Conservation (phyloP, 2,888 invertebrate genomes). For the Zeuzera pyrina region DNA sequence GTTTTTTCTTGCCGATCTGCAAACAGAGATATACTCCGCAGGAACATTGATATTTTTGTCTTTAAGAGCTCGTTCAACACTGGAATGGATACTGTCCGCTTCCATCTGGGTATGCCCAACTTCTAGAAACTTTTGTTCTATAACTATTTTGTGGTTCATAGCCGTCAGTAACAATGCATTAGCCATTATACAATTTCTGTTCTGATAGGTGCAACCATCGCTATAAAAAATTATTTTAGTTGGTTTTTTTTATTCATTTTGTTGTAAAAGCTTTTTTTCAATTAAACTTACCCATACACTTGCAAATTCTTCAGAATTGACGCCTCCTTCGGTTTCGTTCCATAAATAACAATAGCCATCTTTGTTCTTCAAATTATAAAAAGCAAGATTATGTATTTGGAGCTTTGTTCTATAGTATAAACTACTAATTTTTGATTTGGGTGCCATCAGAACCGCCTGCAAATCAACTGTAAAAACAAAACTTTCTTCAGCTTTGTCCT, state of each 20-base stretch:
- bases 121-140: slow-evolving; percentile 9
- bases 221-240: slow-evolving; percentile 10
- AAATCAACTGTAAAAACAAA: slow-evolving; percentile 12
- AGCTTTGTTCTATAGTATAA: slow-evolving; percentile 15
- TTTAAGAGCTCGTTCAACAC: slow-evolving; percentile 4
- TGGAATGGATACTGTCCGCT: slow-evolving; percentile 5
- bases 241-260: slow-evolving; percentile 6
- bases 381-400: slow-evolving; percentile 9
- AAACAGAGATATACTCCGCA: slow-evolving; percentile 9
- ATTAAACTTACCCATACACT: slow-evolving; percentile 8
- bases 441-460: slow-evolving; percentile 11
- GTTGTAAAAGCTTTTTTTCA: slow-evolving; percentile 6
- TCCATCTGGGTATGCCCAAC: slow-evolving; percentile 8
- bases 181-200: slow-evolving; percentile 7
- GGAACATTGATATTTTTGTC: slow-evolving; percentile 9
- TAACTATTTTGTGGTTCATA: slow-evolving; percentile 7
- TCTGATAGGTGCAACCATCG: slow-evolving; percentile 10
- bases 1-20: slow-evolving; percentile 6
- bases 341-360: slow-evolving; percentile 13
- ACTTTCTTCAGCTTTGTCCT: slow-evolving; percentile 9
- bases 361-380: slow-evolving; percentile 8
- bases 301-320: slow-evolving; percentile 11
- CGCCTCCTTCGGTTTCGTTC: slow-evolving; percentile 9
- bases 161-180: slow-evolving; percentile 4
- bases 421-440: slow-evolving; percentile 9